Evolutionary conservation across 2,797 vertebrate species (phyloP).

Genomic region (Phaenicophaeus curvirostris): DNA sequence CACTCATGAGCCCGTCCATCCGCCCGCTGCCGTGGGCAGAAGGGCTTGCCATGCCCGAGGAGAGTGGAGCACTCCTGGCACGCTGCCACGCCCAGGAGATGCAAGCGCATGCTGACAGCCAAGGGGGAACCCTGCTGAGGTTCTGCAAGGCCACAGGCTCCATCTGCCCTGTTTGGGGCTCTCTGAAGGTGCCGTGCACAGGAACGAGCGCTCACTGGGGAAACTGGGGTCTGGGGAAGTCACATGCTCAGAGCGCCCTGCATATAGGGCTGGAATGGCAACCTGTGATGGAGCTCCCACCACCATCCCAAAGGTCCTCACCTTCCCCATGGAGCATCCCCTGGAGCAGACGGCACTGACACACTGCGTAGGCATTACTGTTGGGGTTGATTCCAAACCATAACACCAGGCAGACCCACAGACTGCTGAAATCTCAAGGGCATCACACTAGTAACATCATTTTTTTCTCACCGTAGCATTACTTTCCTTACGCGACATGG

Average conservation of each 20-base stretch:
- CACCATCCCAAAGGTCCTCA: accelerated
- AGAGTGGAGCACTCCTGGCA: neutral
- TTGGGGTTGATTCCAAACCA: neutral
- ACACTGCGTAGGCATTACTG: neutral
- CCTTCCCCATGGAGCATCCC: neutral
- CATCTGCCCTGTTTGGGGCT: accelerated
- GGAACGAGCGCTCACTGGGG: neutral
- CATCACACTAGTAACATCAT: neutral
- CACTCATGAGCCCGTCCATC: accelerated
- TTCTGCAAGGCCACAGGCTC: neutral
- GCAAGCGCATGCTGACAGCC: accelerated
- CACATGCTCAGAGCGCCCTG: neutral
- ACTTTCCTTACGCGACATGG: neutral
- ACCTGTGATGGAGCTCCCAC: neutral
- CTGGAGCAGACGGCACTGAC: neutral
- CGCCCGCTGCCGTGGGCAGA: neutral
- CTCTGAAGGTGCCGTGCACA: accelerated
- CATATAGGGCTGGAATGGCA: accelerated
- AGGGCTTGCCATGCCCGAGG: accelerated
- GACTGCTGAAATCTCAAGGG: neutral
- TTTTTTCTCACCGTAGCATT: neutral
- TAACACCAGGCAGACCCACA: neutral
- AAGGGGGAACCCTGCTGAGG: accelerated
- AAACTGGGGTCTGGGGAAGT: neutral
- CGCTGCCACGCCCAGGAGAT: accelerated